phyloP scores from a whole-genome alignment of 2,888 invertebrate genomes.

The Chymomyza amoena region DNA sequence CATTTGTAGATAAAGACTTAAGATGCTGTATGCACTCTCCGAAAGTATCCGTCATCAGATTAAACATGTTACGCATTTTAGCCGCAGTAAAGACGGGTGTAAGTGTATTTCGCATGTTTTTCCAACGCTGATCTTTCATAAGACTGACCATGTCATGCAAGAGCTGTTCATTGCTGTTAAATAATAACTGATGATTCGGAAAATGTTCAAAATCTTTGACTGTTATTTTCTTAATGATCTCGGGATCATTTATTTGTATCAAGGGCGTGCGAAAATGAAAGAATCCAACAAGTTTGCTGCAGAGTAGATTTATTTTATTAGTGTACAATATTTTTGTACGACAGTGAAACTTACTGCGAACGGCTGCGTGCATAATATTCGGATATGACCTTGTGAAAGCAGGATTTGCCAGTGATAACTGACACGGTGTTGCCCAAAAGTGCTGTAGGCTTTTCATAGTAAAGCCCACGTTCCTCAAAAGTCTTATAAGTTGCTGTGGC shows the following conservation, averaged over 20 bases:
- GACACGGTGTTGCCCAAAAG: constrained; percentile 33
- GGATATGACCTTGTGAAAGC: constrained; percentile 19
- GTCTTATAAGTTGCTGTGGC: constrained; percentile 32
- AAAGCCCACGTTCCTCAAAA: constrained; percentile 45
- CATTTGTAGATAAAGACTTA: constrained; percentile 11
- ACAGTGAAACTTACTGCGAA: constrained; percentile 5
- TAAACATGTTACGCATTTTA: constrained; percentile 79
- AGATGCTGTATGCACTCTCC: constrained; percentile 49
- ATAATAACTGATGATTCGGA: constrained; percentile 75
- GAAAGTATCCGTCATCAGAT: constrained; percentile 50
- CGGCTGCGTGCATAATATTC: constrained; percentile 23
- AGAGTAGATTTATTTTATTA: background rate
- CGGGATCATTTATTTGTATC: constrained; percentile 60
- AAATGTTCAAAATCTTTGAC: constrained; percentile 74
- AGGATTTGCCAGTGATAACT: background rate
- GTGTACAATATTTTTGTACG: background rate
- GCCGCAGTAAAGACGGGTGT: constrained; percentile 80
- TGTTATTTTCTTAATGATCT: constrained; percentile 64
- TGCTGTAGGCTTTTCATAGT: constrained; percentile 46
- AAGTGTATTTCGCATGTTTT: constrained; percentile 75
- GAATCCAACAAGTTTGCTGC: constrained; percentile 75
- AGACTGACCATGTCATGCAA: constrained; percentile 62
- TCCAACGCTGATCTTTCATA: constrained; percentile 55
- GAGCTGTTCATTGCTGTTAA: constrained; percentile 76
- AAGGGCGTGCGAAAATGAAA: constrained; percentile 56